Evolutionary conservation across 2,888 invertebrate species (phyloP).

Genomic region (Epirrita christyi): DNA sequence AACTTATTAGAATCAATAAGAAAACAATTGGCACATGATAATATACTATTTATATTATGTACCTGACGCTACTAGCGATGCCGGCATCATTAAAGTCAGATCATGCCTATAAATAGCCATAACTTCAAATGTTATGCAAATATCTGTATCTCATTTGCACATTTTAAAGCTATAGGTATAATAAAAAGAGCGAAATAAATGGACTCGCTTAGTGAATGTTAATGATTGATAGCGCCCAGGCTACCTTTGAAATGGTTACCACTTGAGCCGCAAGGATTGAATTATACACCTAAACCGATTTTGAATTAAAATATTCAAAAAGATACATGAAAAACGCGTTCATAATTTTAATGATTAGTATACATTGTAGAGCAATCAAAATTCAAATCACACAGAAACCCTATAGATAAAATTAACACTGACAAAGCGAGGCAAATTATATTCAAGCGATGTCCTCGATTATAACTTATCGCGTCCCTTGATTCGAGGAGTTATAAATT

Average conservation of each 20-base stretch:
- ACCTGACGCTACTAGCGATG: neutral
- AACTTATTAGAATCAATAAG: neutral
- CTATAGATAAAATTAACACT: conserved; percentile 57
- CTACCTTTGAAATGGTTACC: conserved; percentile 13
- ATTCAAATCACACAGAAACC: conserved; percentile 50
- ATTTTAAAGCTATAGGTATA: conserved; percentile 20
- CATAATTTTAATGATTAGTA: conserved; percentile 14
- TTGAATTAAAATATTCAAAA: conserved; percentile 20
- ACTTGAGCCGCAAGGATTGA: conserved; percentile 11
- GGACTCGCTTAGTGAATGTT: conserved; percentile 21
- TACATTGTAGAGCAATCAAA: conserved; percentile 36
- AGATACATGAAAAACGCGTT: conserved; percentile 10
- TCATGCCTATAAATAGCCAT: conserved; percentile 23
- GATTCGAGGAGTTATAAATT: conserved; percentile 62
- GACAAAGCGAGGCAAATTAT: conserved; percentile 67
- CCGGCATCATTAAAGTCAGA: conserved; percentile 15
- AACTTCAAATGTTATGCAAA: conserved; percentile 21
- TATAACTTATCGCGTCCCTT: conserved; percentile 46
- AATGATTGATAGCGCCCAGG: conserved; percentile 28
- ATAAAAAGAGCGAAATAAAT: conserved; percentile 20
- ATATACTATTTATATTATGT: too few species aligned
- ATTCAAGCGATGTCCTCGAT: conserved; percentile 69
- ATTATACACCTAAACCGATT: conserved; percentile 9
- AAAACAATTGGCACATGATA: conserved; percentile 2
- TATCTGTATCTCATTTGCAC: conserved; percentile 24